Conservation (phyloP, 2,797 vertebrate species). For the Coilia nasus region DNA sequence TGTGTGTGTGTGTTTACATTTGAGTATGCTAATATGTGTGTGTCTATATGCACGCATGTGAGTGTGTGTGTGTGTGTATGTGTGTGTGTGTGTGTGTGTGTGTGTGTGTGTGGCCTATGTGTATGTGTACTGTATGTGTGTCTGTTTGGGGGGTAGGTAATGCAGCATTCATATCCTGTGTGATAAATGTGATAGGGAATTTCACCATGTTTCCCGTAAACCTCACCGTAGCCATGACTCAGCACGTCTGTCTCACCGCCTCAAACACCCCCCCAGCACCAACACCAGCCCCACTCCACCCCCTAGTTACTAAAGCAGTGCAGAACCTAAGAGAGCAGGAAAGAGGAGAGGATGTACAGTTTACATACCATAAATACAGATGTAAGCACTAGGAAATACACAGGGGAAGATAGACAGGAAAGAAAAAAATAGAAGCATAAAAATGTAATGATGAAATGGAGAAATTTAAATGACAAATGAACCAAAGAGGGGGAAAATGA, state of each 20-base stretch:
- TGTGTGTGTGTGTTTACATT: neutral
- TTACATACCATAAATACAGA: neutral
- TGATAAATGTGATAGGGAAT: slow-evolving; percentile 13
- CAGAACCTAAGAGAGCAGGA: neutral
- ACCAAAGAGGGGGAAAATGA: neutral
- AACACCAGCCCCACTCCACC: neutral
- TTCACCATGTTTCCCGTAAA: slow-evolving; percentile 2
- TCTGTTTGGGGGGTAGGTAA: neutral
- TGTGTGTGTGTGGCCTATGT: neutral
- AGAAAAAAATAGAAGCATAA: neutral
- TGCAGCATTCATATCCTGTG: neutral
- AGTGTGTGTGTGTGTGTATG: neutral
- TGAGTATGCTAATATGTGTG: neutral
- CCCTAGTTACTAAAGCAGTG: neutral
- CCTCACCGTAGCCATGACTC: neutral
- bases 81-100: neutral
- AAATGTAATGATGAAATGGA: neutral
- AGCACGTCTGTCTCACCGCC: neutral
- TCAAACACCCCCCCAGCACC: neutral
- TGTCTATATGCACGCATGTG: neutral
- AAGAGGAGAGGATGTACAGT: neutral
- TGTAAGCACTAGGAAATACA: neutral
- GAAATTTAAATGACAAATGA: neutral
- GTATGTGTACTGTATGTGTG: neutral
- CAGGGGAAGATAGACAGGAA: neutral